A percentile compares a stretch with the other conserved stretches of the same genome.
These are phyloP conservation scores for Strix aluco DNA, from an alignment of 2,113 vertebrate genomes.

Conservation along the genomic window DNA sequence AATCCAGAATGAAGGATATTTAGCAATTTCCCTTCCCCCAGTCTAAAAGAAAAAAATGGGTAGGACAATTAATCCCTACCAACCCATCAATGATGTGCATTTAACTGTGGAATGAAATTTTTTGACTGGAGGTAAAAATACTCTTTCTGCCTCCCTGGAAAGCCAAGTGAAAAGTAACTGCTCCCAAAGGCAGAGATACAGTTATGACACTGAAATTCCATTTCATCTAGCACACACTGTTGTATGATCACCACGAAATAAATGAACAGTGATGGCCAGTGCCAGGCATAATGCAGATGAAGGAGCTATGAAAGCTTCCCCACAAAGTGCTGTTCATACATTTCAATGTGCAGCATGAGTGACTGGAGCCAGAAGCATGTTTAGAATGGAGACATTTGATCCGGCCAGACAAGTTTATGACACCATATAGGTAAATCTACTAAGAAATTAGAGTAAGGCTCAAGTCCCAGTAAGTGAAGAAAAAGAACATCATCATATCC, in stretches of 20 bases:
- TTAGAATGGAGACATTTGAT: not conserved
- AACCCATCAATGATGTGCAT: not conserved
- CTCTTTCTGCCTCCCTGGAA: not conserved
- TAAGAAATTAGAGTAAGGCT: not conserved
- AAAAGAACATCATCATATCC: not conserved
- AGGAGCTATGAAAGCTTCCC: not conserved
- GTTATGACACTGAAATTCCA: not conserved
- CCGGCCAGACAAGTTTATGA: not conserved
- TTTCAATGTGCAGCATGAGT: not conserved
- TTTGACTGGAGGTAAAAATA: not conserved
- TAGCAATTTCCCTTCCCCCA: not conserved
- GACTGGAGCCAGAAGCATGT: not conserved
- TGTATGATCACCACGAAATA: not conserved
- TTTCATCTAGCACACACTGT: not conserved
- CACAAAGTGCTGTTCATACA: not conserved
- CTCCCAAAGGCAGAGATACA: not conserved
- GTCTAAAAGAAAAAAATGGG: not conserved
- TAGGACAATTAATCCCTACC: not conserved
- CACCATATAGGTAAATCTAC: not conserved
- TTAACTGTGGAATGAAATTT: not conserved
- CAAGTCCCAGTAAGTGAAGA: not conserved
- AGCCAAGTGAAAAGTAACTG: not conserved
- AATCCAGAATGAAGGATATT: slow-evolving; percentile 45
- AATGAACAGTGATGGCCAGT: not conserved
- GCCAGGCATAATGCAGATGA: not conserved